Conservation (phyloP, 2,888 invertebrate species). For the Onthophagus sagittarius region DNA sequence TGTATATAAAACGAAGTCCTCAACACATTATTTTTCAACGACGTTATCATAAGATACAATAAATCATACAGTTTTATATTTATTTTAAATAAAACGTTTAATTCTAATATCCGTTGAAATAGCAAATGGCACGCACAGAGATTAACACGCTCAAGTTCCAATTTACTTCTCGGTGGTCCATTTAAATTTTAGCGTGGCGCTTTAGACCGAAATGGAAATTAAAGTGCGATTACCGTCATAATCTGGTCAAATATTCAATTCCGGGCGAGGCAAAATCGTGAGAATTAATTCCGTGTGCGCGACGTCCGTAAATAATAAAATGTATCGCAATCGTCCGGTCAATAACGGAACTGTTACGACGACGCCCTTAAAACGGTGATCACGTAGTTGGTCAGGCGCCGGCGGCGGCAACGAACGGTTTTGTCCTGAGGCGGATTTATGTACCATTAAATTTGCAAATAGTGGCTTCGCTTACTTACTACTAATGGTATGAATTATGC, state of each 20-base stretch:
- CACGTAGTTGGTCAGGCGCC: slow-evolving; percentile 7
- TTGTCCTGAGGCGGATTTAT: slow-evolving; percentile 9
- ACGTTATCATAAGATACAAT: too few species aligned
- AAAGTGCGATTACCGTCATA: background rate
- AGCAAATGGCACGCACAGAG: background rate
- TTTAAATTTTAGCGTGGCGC: background rate
- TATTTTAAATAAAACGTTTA: too few species aligned
- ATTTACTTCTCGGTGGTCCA: background rate
- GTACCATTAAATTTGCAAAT: slow-evolving; percentile 12
- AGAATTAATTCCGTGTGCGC: background rate
- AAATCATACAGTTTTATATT: too few species aligned
- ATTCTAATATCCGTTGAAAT: background rate
- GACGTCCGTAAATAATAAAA: background rate
- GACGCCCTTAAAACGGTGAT: slow-evolving; percentile 3
- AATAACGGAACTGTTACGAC: too few species aligned
- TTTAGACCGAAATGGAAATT: background rate
- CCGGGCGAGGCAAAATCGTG: background rate
- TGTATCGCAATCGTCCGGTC: too few species aligned
- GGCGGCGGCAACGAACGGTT: background rate
- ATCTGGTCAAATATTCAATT: background rate
- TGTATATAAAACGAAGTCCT: too few species aligned
- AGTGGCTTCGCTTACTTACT: slow-evolving; percentile 7
- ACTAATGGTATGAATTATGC: slow-evolving; percentile 13
- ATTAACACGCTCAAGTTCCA: background rate
- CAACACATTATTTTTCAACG: too few species aligned